phyloP scores from a whole-genome alignment of 2,888 invertebrate species.

The Synanthedon vespiformis region DNA sequence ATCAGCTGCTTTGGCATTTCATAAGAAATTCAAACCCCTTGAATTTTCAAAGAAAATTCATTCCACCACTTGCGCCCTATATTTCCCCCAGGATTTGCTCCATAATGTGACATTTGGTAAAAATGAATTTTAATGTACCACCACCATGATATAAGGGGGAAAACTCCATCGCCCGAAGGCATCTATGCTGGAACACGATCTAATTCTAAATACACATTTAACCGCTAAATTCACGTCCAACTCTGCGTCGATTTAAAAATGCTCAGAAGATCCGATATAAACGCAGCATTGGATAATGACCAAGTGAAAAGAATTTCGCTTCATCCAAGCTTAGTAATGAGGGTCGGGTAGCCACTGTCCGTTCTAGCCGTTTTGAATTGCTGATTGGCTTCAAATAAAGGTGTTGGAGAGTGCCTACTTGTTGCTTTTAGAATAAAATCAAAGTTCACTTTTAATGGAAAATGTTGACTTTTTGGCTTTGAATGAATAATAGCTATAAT shows the following conservation, averaged over 20 bases:
- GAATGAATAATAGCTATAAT: conserved; percentile 24
- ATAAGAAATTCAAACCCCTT: conserved; percentile 1
- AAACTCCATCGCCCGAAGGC: not conserved
- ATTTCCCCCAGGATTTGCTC: conserved; percentile 15
- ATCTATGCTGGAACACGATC: not conserved
- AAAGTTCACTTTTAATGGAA: conserved; percentile 30
- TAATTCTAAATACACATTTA: not conserved
- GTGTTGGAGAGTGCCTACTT: conserved; percentile 21
- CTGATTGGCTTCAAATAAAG: conserved; percentile 33
- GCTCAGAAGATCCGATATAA: not conserved
- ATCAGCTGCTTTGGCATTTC: too few species aligned
- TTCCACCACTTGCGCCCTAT: conserved; percentile 5
- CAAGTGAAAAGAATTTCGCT: not conserved
- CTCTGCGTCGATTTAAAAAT: not conserved
- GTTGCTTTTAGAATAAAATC: conserved; percentile 29
- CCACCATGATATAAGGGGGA: not conserved
- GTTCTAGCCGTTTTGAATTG: conserved; percentile 29
- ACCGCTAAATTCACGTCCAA: not conserved
- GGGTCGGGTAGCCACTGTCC: conserved; percentile 19
- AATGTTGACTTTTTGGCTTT: conserved; percentile 30
- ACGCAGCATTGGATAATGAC: not conserved
- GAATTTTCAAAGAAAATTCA: conserved; percentile 9
- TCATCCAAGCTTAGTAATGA: not conserved
- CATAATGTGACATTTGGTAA: conserved; percentile 32
- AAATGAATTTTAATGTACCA: conserved; percentile 33